A percentile compares a stretch with the other conserved stretches of the same genome.
phyloP scores from a whole-genome alignment of 2,888 invertebrate genomes.

The Sinodicranocentrus sp. region DNA sequence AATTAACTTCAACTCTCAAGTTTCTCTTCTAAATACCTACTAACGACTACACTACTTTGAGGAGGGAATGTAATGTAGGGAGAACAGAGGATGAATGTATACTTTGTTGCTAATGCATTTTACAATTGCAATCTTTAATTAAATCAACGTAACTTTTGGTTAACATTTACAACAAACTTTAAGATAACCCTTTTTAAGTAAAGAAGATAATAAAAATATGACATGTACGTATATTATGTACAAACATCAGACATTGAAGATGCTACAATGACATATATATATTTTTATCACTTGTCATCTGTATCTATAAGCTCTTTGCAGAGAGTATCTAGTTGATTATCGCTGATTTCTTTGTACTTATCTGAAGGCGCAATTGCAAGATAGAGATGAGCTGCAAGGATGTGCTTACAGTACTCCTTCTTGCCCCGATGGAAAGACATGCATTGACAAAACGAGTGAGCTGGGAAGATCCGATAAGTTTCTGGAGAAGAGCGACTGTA shows the following conservation, averaged over 20 bases:
- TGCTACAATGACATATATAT: background rate
- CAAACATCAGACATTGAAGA: background rate
- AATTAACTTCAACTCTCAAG: no score
- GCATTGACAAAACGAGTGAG: conserved; percentile 58
- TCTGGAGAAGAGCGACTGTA: conserved; percentile 9
- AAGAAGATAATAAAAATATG: background rate
- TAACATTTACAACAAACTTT: no score
- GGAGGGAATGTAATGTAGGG: no score
- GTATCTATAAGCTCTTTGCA: background rate
- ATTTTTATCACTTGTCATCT: background rate
- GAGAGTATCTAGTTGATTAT: conserved; percentile 36
- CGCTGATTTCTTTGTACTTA: conserved; percentile 49
- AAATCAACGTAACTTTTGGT: no score
- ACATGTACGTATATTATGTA: background rate
- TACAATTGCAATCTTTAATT: no score
- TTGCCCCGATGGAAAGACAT: conserved; percentile 38
- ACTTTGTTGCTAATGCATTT: no score
- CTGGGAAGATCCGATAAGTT: conserved; percentile 54
- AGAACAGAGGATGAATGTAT: no score
- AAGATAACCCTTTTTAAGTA: background rate
- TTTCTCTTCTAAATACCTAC: no score
- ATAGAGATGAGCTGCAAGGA: conserved; percentile 58
- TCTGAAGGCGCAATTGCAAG: conserved; percentile 37
- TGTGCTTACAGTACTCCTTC: conserved; percentile 61
- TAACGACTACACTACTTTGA: no score